Evolutionary conservation across 2,888 invertebrate genomes (phyloP).

Genomic region (Heliconius charithonia): DNA sequence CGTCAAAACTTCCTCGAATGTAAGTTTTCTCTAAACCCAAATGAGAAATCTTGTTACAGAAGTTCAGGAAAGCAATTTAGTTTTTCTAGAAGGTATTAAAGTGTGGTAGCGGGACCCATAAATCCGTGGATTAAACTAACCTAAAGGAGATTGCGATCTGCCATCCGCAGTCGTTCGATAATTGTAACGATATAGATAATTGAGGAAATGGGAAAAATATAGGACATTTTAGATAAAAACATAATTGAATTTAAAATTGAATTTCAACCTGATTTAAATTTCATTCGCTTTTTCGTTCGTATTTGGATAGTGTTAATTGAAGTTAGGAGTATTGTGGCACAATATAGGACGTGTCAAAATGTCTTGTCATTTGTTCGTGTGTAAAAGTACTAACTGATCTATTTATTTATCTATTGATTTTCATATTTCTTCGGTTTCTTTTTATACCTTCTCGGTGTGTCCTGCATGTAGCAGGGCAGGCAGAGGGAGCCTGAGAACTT

Average conservation of each 20-base stretch:
- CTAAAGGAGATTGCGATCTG: conserved; percentile 78
- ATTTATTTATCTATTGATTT: not conserved
- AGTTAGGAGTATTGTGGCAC: not conserved
- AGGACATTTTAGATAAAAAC: conserved; percentile 44
- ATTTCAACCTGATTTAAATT: conserved; percentile 21
- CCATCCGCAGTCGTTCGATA: conserved; percentile 72
- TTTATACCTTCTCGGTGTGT: too few species aligned
- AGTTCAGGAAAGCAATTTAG: conserved; percentile 50
- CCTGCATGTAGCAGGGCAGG: too few species aligned
- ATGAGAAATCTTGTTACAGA: conserved; percentile 45
- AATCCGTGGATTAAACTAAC: conserved; percentile 79
- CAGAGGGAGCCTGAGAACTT: too few species aligned
- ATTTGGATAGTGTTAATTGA: conserved; percentile 17
- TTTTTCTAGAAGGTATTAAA: conserved; percentile 74
- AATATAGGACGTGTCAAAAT: not conserved
- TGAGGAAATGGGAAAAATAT: conserved; percentile 52
- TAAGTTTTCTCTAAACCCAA: conserved; percentile 29
- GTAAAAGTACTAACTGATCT: not conserved
- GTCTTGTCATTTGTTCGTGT: not conserved
- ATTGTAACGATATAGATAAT: conserved; percentile 75
- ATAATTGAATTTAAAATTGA: conserved; percentile 48
- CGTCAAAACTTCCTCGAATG: not conserved
- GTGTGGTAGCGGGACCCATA: conserved; percentile 71
- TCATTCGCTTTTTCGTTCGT: conserved; percentile 8
- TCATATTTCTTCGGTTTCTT: not conserved